Evolutionary conservation across 2,888 invertebrate species (phyloP).

Genomic region (Machimus atricapillus): DNA sequence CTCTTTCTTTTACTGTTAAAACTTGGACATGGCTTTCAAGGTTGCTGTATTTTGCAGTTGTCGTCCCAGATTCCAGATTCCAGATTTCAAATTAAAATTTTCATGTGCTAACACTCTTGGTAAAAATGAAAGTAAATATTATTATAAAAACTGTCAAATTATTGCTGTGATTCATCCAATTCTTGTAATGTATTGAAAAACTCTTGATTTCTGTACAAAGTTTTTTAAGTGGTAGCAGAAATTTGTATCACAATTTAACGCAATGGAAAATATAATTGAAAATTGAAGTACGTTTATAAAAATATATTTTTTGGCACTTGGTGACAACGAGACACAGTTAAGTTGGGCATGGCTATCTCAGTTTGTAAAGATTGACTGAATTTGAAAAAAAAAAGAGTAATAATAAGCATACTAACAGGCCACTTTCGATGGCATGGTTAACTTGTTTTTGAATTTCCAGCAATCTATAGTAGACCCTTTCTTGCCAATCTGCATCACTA

Average conservation of each 20-base stretch:
- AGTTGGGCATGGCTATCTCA: background rate
- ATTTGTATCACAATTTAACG: background rate
- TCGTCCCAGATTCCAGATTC: background rate
- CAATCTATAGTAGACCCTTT: conserved; percentile 66
- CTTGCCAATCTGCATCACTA: conserved; percentile 67
- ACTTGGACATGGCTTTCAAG: background rate
- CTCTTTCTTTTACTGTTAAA: background rate
- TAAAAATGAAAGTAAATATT: background rate
- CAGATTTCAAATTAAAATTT: background rate
- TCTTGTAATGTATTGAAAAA: background rate
- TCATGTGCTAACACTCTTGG: background rate
- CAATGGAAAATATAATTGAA: background rate
- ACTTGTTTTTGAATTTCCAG: conserved; percentile 65
- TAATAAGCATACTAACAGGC: conserved; percentile 52
- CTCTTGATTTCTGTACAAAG: background rate
- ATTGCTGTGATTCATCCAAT: background rate
- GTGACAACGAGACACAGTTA: background rate
- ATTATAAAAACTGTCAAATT: background rate
- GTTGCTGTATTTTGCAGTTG: background rate
- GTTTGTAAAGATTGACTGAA: background rate
- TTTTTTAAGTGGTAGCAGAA: background rate
- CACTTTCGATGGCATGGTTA: conserved; percentile 58
- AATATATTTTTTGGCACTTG: background rate
- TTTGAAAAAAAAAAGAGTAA: background rate
- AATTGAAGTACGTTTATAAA: background rate